Base-by-base conservation (phyloP, 2,888 invertebrate species). In the Meloe dianella region DNA sequence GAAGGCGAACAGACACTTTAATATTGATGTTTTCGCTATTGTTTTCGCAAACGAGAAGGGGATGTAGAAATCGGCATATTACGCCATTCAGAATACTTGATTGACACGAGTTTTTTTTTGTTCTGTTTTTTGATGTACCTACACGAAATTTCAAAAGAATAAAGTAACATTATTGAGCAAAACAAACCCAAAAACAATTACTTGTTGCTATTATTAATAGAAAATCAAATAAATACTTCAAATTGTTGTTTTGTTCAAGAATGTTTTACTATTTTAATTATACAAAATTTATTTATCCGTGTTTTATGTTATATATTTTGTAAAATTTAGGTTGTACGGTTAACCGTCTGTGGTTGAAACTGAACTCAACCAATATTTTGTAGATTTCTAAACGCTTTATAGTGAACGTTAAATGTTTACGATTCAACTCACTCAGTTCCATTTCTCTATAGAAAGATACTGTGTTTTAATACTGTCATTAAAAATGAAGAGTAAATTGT, bases 31-130 rank as follows among this genome's bases (percentile, higher is more conserved):
- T 3, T 47, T 1, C 8, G 47, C 47, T 47, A 47, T 47, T 47
- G 47, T 47, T 47, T 20, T 20, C 20, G 14, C 47, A 20, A 20
- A 20, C 2, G 47, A 47, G 20, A 47, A 20, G 20, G 12, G 12
- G 9, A 14, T 35, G 35, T 35, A 35, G 35, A 5, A 1, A 47
- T 8, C 20, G 3, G 47, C 20, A 47, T 47, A 47, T 47, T 47
- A 47, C 47, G 22, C 47, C 10, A 20, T 47, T 8, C 47, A 47
- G 9, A 20, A 47, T n/a, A n/a, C 20, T 47, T 47, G 47, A 47
- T 47, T 47, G 47, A 47, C 47, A 20, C 47, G 2, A 47, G 17
- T 47, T 47, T 47, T 47, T 47, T n/a, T n/a, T n/a, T n/a, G n/a
- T n/a, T n/a, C 8, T 20, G 9, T 9, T 0, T 47, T 47, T 9